Evolutionary conservation across 1,140 invertebrate genomes (phyloP), one percentile per base, ranked within the genome.

Genomic region (Dendrolimus punctatus): DNA sequence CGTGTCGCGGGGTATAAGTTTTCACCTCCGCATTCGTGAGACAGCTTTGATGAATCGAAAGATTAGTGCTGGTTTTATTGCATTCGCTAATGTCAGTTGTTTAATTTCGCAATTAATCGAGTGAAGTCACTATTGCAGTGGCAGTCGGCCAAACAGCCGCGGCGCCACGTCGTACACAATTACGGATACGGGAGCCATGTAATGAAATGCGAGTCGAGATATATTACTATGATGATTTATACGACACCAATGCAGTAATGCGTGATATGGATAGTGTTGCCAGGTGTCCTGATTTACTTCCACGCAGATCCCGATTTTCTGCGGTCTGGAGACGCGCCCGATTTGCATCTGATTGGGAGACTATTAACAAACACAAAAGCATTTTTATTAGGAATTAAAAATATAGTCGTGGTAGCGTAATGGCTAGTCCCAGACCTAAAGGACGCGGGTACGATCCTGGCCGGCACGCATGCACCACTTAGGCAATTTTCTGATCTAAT

Each of bases 161-260:
- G 79, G 79, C 79, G 79, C 75, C 76, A 69, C 63, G 66, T 69
- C 59, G 59, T 64, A 60, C 64, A 70, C 73, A 71, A 74, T 77
- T 77, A 74, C 71, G 72, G 64, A 70, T 58, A 66, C 50, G 66
- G 64, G 58, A 65, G 58, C 60, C 60, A 61, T 64, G 69, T 71
- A 76, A 80, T 23, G 23, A 23, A 23, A 23, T 58, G 49, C 60
- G 71, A 77, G 62, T 64, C 51, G 71, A 49, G 57, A 74, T 71
- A 71, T 78, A 76, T 75, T 76, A 71, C 56, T 69, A 43, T 55
- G 64, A 68, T 71, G 66, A 75, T 75, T 76, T 73, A 73, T 66
- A 59, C 58, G 57, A 66, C 64, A 64, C 68, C 60, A 57, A 57
- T 55, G 64, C 63, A 63, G 53, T 57, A 48, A 55, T 48, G 40